Base-by-base conservation (phyloP, 2,888 invertebrate genomes). In the Polyommatus icarus region DNA sequence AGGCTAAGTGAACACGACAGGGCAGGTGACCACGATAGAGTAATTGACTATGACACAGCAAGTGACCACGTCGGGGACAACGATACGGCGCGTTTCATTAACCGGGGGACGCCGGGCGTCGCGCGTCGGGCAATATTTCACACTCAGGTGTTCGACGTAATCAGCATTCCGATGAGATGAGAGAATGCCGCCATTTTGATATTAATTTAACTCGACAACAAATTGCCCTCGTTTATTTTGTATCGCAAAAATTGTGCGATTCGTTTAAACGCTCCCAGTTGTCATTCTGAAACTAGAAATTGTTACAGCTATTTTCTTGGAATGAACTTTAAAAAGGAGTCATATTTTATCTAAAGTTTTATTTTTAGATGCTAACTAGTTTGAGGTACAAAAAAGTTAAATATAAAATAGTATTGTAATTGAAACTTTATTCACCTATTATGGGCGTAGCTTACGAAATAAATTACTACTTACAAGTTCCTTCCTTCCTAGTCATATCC, bases 111-210 rank as follows among this genome's bases (percentile, higher is more conserved):
- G 54, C 0, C 5, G 54, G 54, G 0, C 54, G 54, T 1, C 54
- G 54, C 1, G 12, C 54, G 77, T 57, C 32, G 18, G 57, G 77
- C 15, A 40, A 77, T 77, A 77, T 77, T 50, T 46, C 29, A 72
- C 76, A 77, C 78, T 80, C 78, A 80, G 80, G 80, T 80, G 80
- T 77, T 79, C 79, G 54, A 46, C 24, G 78, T 78, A 79, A 79
- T 80, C 79, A 78, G 77, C 76, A 77, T 54, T 76, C 76, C 79
- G 76, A 76, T 79, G 78, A 79, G 80, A 80, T n/a, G n/a, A n/a
- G n/a, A n/a, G n/a, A n/a, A n/a, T 76, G 77, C 79, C 72, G 78
- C 78, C 77, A 77, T 76, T 80, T 76, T 78, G 32, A 78, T 77
- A 76, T 76, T 61, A 71, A 72, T 78, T 80, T 76, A 76, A 79